Conservation (phyloP, 2,888 invertebrate species). For the Melolontha melolontha region DNA sequence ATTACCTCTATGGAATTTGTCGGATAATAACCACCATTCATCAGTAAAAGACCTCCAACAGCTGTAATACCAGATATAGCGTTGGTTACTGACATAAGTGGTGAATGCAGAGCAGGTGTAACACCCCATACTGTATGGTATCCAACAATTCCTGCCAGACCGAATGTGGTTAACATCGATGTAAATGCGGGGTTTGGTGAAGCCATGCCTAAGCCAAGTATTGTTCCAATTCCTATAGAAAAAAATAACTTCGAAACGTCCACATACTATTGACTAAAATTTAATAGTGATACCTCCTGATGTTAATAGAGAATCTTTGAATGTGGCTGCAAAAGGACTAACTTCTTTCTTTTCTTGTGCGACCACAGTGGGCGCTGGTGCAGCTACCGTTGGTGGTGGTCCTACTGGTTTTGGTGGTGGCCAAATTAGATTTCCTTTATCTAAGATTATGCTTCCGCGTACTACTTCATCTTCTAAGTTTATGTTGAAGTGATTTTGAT, state of each 20-base stretch:
- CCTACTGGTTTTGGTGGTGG: conserved; percentile 78
- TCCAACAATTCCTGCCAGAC: conserved; percentile 82
- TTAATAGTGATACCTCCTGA: conserved; percentile 70
- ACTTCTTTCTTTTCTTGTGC: conserved; percentile 59
- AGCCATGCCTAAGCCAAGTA: conserved; percentile 77
- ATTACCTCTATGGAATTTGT: conserved; percentile 80
- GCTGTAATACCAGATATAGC: conserved; percentile 93
- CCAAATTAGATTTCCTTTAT: conserved; percentile 82
- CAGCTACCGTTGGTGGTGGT: conserved; percentile 66
- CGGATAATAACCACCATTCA: conserved; percentile 85
- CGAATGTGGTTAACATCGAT: conserved; percentile 88
- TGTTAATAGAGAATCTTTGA: conserved; percentile 76
- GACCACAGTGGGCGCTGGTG: conserved; percentile 61
- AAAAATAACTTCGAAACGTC: conserved; percentile 13
- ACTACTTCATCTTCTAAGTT: conserved; percentile 89
- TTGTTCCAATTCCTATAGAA: conserved; percentile 73
- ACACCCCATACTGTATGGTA: conserved; percentile 95
- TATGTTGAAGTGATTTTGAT: conserved; percentile 82
- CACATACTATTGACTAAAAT: background rate
- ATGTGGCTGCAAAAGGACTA: conserved; percentile 77
- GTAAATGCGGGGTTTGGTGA: conserved; percentile 90
- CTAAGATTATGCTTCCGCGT: conserved; percentile 82
- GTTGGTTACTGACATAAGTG: conserved; percentile 93
- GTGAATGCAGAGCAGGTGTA: conserved; percentile 90
- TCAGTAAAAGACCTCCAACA: conserved; percentile 88